phyloP scores from a whole-genome alignment of 2,113 vertebrate species.

The Formicarius rufipectus region DNA sequence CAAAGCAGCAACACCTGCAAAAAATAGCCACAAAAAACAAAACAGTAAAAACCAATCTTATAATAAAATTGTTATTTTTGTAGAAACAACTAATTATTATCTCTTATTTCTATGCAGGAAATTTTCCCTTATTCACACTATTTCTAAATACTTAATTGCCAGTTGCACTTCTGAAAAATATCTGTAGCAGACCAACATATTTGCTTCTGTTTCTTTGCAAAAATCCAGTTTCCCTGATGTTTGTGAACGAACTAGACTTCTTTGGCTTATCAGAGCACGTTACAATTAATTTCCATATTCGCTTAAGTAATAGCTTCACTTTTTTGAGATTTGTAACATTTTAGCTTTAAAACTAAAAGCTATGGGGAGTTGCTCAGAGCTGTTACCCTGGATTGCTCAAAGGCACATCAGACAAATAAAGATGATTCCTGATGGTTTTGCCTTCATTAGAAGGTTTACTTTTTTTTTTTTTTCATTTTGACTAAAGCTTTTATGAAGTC shows the following conservation, averaged over 20 bases:
- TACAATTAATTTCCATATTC: background rate
- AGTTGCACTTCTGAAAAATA: background rate
- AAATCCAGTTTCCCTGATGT: background rate
- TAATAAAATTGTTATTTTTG: background rate
- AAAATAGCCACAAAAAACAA: background rate
- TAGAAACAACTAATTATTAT: background rate
- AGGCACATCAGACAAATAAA: background rate
- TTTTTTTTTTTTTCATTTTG: background rate
- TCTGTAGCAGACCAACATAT: background rate
- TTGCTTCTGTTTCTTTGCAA: background rate
- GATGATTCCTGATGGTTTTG: background rate
- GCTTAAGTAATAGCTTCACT: background rate
- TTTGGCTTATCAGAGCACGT: background rate
- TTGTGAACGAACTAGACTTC: background rate
- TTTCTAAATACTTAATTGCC: background rate
- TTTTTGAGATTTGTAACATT: background rate
- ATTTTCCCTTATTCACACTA: background rate
- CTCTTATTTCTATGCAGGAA: background rate
- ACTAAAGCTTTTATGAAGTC: background rate
- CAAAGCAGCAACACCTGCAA: slow-evolving; percentile 90
- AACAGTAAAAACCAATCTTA: background rate
- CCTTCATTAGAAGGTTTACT: background rate
- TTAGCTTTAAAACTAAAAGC: background rate
- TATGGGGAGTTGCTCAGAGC: background rate
- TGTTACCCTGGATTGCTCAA: background rate